These are phyloP conservation scores for Hylomyscus alleni DNA, from an alignment of 2,797 vertebrate species.

Conservation along the genomic window DNA sequence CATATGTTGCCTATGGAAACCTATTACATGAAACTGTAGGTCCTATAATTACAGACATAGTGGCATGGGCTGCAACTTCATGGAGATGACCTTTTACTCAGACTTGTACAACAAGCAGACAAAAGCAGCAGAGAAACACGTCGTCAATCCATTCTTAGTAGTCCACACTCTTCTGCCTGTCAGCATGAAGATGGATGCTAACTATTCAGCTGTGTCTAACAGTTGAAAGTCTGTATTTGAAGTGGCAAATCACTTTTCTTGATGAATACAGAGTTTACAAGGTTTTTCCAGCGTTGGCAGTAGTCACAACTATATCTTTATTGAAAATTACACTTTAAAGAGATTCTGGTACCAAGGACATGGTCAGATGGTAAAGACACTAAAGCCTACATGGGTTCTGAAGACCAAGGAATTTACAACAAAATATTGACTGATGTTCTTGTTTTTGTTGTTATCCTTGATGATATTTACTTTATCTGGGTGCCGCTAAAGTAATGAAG, in stretches of 20 bases:
- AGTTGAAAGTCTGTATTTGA: slow-evolving; percentile 97
- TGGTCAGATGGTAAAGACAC: slow-evolving; percentile 95
- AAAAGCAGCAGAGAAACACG: slow-evolving; percentile 97
- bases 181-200: slow-evolving; percentile 99
- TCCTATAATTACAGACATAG: slow-evolving; percentile 92
- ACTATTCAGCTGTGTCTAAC: slow-evolving; percentile 97
- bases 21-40: slow-evolving; percentile 93
- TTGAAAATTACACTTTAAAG: slow-evolving; percentile 91
- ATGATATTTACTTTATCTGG: neutral
- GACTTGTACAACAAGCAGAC: slow-evolving; percentile 97
- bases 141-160: slow-evolving; percentile 98
- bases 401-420: slow-evolving; percentile 86
- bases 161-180: slow-evolving; percentile 97
- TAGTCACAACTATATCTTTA: slow-evolving; percentile 96
- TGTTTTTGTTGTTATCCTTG: neutral
- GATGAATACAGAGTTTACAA: slow-evolving; percentile 96
- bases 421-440: slow-evolving; percentile 91
- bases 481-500: neutral
- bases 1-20: slow-evolving; percentile 93
- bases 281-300: slow-evolving; percentile 95
- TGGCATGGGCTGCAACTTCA: slow-evolving; percentile 93
- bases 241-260: slow-evolving; percentile 96
- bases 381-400: slow-evolving; percentile 86
- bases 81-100: slow-evolving; percentile 92
- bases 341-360: slow-evolving; percentile 93